These are phyloP conservation scores for Vesta saturnalis DNA, from an alignment of 2,888 invertebrate species.

Conservation along the genomic window DNA sequence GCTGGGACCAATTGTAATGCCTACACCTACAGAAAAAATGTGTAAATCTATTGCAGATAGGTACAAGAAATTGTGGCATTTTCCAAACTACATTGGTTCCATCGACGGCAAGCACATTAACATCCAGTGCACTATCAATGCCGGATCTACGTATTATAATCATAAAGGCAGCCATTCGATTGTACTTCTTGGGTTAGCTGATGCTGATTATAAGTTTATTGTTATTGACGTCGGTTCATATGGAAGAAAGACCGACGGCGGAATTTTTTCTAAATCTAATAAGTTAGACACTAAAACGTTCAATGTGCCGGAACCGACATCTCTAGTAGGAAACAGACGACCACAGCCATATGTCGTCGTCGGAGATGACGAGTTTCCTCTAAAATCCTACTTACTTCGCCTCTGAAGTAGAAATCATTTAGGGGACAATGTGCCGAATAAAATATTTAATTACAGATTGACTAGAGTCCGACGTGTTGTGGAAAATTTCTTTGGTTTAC, in stretches of 20 bases:
- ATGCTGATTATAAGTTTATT: no score
- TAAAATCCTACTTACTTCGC: constrained; percentile 21
- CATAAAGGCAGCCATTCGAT: constrained; percentile 37
- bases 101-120: constrained; percentile 30
- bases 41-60: constrained; percentile 40
- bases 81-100: constrained; percentile 35
- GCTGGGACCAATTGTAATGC: constrained; percentile 44
- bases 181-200: constrained; percentile 32
- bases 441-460: constrained; percentile 25
- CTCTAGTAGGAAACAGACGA: constrained; percentile 11
- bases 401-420: constrained; percentile 17
- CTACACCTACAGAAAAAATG: constrained; percentile 37
- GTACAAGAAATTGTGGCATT: constrained; percentile 39
- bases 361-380: constrained; percentile 23
- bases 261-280: background rate
- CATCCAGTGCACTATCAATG: constrained; percentile 31
- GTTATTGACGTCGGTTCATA: background rate
- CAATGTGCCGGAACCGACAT: constrained; percentile 12
- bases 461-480: constrained; percentile 17
- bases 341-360: constrained; percentile 19
- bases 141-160: no score
- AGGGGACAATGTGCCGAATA: constrained; percentile 14
- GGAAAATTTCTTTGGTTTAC: background rate
- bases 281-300: constrained; percentile 5
- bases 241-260: background rate